Conservation (phyloP, 2,888 invertebrate genomes). For the Clepsis dumicolana region DNA sequence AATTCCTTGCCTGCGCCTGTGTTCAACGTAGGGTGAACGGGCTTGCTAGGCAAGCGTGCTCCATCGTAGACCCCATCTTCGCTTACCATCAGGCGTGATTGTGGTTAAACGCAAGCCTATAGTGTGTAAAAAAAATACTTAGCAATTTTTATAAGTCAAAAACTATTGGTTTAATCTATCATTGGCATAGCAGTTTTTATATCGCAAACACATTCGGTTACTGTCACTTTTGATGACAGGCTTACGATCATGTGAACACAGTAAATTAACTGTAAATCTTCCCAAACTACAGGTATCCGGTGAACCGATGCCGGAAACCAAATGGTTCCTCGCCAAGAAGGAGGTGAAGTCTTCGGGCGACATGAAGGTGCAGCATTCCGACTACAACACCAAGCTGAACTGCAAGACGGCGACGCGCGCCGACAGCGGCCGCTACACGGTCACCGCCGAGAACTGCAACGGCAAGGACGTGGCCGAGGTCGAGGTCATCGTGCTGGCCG, state of each 20-base stretch:
- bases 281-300: slow-evolving; percentile 87
- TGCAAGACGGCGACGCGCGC: slow-evolving; percentile 92
- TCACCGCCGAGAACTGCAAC: slow-evolving; percentile 96
- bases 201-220: too few relatives aligned
- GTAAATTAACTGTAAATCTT: not conserved
- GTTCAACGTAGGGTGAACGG: too few relatives aligned
- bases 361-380: slow-evolving; percentile 92
- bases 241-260: not conserved
- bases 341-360: slow-evolving; percentile 92
- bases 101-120: too few relatives aligned
- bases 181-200: too few relatives aligned
- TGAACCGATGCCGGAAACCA: slow-evolving; percentile 97
- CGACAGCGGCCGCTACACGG: slow-evolving; percentile 96
- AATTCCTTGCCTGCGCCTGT: too few relatives aligned
- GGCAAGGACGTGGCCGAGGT: slow-evolving; percentile 98
- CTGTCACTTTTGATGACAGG: too few relatives aligned
- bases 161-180: too few relatives aligned
- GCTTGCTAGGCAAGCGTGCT: too few relatives aligned
- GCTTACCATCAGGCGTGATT: too few relatives aligned
- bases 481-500: slow-evolving; percentile 95
- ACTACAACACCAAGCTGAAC: slow-evolving; percentile 94
- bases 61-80: too few relatives aligned
- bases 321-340: slow-evolving; percentile 94
- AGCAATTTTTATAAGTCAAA: too few relatives aligned
- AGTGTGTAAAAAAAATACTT: too few relatives aligned